A percentile compares a stretch with the other conserved stretches of the same genome.
Evolutionary conservation across 2,888 invertebrate genomes (phyloP).

Genomic region (Galerucella calmariensis): DNA sequence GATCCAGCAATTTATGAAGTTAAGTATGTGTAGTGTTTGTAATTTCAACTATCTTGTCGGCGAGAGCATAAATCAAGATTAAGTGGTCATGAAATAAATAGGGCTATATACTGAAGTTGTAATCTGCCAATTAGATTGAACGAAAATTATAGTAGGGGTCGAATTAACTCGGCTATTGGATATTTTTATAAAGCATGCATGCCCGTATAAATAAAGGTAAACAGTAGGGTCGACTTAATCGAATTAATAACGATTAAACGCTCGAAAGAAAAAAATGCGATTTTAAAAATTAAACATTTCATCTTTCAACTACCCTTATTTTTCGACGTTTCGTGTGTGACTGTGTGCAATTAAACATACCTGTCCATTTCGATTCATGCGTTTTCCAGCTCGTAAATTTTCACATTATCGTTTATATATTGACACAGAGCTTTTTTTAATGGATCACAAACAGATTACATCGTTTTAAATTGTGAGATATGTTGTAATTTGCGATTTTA

Average conservation of each 20-base stretch:
- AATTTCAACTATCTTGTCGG: constrained; percentile 23
- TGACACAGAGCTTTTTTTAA: constrained; percentile 38
- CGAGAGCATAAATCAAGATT: constrained; percentile 22
- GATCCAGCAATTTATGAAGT: constrained; percentile 26
- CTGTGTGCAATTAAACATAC: constrained; percentile 23
- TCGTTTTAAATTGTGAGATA: constrained; percentile 39
- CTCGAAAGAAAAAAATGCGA: not conserved
- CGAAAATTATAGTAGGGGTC: not conserved
- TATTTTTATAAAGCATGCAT: not conserved
- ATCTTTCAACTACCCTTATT: constrained; percentile 9
- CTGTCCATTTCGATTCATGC: constrained; percentile 29
- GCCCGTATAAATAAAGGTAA: not conserved
- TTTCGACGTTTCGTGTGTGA: constrained; percentile 11
- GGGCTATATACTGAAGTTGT: not conserved
- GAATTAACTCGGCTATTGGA: not conserved
- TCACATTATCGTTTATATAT: constrained; percentile 37
- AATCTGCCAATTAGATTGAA: constrained; percentile 17
- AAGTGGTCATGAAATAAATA: constrained; percentile 18
- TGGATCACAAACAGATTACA: constrained; percentile 39
- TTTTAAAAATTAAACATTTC: constrained; percentile 8
- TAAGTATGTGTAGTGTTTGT: constrained; percentile 28
- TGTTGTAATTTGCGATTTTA: constrained; percentile 37
- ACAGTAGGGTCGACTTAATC: not conserved
- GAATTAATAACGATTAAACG: not conserved
- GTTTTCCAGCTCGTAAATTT: constrained; percentile 34